A percentile compares a stretch with the other conserved stretches of the same genome.
phyloP scores from a whole-genome alignment of 2,888 invertebrate species.

The Gisinianus flammeolus region DNA sequence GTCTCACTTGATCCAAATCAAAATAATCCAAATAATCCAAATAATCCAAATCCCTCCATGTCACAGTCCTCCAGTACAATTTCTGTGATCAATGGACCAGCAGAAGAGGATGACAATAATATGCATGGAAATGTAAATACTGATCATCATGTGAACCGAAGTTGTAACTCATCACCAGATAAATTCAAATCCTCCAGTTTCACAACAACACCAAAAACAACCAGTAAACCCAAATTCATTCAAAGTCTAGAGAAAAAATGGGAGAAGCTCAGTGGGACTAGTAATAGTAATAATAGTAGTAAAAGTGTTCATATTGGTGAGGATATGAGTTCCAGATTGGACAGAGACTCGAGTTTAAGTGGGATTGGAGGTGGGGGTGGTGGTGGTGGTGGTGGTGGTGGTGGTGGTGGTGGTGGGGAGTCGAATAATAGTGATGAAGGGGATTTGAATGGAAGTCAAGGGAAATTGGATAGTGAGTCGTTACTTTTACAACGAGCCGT shows the following conservation, averaged over 20 bases:
- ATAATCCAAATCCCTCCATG: neutral
- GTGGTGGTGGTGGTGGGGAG: neutral
- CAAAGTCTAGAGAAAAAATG: conserved; percentile 75
- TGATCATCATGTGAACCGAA: conserved; percentile 65
- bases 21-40: neutral
- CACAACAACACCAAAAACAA: conserved; percentile 49
- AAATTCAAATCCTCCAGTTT: conserved; percentile 67
- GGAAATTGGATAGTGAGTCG: conserved; percentile 47
- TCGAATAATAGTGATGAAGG: neutral
- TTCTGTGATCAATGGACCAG: neutral
- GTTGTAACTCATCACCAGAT: conserved; percentile 74
- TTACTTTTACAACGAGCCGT: conserved; percentile 53
- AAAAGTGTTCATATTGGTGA: neutral
- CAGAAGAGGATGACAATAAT: neutral
- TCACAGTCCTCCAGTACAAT: neutral
- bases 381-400: neutral
- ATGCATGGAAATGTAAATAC: neutral
- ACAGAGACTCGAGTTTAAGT: neutral
- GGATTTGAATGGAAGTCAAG: neutral
- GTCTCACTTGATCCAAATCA: neutral
- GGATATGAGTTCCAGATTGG: neutral
- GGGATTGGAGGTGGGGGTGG: neutral
- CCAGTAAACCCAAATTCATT: conserved; percentile 67
- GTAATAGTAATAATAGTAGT: neutral
- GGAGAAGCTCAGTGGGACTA: conserved; percentile 67